Conservation (phyloP, 2,113 vertebrate genomes). For the Geothlypis trichas region DNA sequence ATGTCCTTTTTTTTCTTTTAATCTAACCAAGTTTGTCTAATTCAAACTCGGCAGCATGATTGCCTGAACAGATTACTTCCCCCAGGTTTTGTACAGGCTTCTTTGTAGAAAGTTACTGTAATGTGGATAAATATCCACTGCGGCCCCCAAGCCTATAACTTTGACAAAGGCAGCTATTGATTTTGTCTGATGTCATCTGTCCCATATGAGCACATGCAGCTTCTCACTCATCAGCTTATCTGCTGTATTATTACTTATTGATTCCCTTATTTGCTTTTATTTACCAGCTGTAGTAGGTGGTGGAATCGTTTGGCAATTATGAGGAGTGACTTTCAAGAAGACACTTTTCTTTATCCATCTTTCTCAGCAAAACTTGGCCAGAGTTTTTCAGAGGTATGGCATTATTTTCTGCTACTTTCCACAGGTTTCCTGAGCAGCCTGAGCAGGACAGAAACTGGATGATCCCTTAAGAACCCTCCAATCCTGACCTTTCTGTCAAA, state of each 20-base stretch:
- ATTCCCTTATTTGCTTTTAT: slow-evolving; percentile 28
- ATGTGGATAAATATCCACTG: not conserved
- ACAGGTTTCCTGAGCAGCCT: not conserved
- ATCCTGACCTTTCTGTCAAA: not conserved
- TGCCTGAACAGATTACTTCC: not conserved
- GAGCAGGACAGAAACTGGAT: not conserved
- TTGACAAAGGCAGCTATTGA: slow-evolving; percentile 43
- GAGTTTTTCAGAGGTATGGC: not conserved
- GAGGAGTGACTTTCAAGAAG: not conserved
- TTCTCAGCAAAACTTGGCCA: not conserved
- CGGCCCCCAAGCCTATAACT: not conserved
- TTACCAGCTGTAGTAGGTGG: not conserved
- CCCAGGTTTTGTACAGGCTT: not conserved
- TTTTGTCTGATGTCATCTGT: slow-evolving; percentile 39
- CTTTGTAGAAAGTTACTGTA: not conserved
- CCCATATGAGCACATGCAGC: not conserved
- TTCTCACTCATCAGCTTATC: not conserved
- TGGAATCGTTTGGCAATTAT: not conserved
- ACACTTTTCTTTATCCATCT: not conserved
- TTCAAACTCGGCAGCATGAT: not conserved
- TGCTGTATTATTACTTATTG: slow-evolving; percentile 32
- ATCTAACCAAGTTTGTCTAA: not conserved
- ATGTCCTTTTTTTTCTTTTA: not conserved
- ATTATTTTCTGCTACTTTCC: not conserved
- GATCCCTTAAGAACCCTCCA: not conserved